Evolutionary conservation across 1,140 invertebrate species (phyloP).

Genomic region (Trichogramma pretiosum): DNA sequence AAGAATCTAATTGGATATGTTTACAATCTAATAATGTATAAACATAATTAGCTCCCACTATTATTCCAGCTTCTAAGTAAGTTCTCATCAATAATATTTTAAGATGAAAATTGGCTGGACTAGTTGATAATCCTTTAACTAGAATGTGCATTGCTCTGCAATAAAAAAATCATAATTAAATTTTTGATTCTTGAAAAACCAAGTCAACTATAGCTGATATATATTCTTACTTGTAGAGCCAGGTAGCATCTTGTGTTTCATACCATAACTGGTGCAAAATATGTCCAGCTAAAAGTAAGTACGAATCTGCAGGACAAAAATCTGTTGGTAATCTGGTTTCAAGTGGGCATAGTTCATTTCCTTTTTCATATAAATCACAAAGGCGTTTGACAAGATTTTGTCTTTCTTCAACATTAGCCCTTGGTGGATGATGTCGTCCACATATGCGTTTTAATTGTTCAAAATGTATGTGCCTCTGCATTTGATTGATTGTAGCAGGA

Average conservation of each 20-base stretch:
- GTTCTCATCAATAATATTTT: slow-evolving; percentile 54
- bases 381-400: slow-evolving; percentile 33
- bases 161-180: slow-evolving; percentile 18
- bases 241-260: slow-evolving; percentile 50
- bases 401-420: slow-evolving; percentile 29
- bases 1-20: slow-evolving; percentile 87
- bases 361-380: slow-evolving; percentile 36
- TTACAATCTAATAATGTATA: slow-evolving; percentile 70
- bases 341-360: slow-evolving; percentile 36
- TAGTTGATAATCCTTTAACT: slow-evolving; percentile 48
- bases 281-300: slow-evolving; percentile 68
- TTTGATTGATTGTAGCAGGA: slow-evolving; percentile 47
- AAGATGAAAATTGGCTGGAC: slow-evolving; percentile 55
- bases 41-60: slow-evolving; percentile 37
- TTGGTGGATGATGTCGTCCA: slow-evolving; percentile 49
- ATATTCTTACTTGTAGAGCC: slow-evolving; percentile 42
- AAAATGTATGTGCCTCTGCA: slow-evolving; percentile 65
- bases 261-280: slow-evolving; percentile 62
- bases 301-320: slow-evolving; percentile 62
- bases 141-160: slow-evolving; percentile 40
- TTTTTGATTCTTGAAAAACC: neutral
- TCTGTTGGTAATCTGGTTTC: slow-evolving; percentile 50
- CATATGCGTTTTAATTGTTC: slow-evolving; percentile 60
- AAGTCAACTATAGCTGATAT: neutral
- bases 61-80: slow-evolving; percentile 46